Evolutionary conservation across 2,797 vertebrate genomes (phyloP).

Genomic region (Epinephelus awoara): DNA sequence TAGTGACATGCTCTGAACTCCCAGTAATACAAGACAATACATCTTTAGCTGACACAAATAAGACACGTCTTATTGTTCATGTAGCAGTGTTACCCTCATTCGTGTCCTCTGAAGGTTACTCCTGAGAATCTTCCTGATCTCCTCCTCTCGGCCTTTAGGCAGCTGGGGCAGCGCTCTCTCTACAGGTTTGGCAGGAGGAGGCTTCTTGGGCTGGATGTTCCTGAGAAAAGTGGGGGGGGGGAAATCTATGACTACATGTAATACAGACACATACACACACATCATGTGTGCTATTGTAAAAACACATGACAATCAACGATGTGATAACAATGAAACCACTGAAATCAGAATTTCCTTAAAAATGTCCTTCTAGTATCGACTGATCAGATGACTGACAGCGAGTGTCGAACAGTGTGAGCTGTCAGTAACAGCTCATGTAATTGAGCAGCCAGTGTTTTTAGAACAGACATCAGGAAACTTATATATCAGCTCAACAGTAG

Average conservation of each 20-base stretch:
- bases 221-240: conserved; percentile 70
- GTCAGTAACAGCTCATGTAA: background rate
- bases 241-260: background rate
- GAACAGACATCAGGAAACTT: no score
- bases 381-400: background rate
- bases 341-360: background rate
- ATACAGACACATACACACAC: background rate
- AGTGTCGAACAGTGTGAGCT: background rate
- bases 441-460: background rate
- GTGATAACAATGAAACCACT: background rate
- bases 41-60: background rate
- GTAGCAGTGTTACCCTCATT: conserved; percentile 88
- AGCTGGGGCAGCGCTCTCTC: conserved; percentile 90
- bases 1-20: background rate
- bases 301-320: background rate
- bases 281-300: background rate
- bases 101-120: conserved; percentile 95
- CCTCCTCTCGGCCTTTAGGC: conserved; percentile 94
- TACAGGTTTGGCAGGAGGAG: conserved; percentile 45
- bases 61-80: background rate
- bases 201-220: conserved; percentile 94
- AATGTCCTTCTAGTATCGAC: background rate
- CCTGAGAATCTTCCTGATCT: conserved; percentile 96
- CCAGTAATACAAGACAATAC: background rate
- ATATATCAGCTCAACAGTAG: background rate